Evolutionary conservation across 1,140 invertebrate genomes (phyloP), one percentile per base, ranked within the genome.

Genomic region (Eriosoma lanigerum): DNA sequence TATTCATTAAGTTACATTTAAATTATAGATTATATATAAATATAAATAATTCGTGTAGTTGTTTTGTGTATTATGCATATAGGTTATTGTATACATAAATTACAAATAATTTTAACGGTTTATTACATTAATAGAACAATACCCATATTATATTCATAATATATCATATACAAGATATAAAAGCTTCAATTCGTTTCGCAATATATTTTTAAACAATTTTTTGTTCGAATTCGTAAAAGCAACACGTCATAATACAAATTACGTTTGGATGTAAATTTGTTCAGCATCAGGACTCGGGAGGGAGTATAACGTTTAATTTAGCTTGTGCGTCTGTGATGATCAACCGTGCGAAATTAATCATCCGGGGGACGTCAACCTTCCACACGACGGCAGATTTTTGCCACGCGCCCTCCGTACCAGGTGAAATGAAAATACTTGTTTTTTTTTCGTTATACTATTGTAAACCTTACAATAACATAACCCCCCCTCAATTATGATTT

Each of bases 301-400:
- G 52, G 72, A 52, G 32, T 32, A n/a, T 58, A 44, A 58, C 54
- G 54, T 76, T 76, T 76, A 76, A 76, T 76, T 76, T 76, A 76
- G 73, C 73, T 76, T 76, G 54, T 38, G 54, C 73, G 29, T 32
- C 52, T 32, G 54, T 15, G 73, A 76, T 76, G 73, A 76, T 76
- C 73, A 76, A 76, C 73, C 73, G 73, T 76, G 73, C 73, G 73
- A 76, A 76, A 76, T 76, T 76, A 76, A 76, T 76, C 73, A 76
- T 76, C n/a, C 73, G n/a, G 32, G 72, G 73, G 32, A 76, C 54
- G 73, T 76, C 73, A 54, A 76, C 73, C 54, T 32, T 38, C 66
- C 44, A 38, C 4, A 13, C 38, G 66, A 58, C 50, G 52, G 38
- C 73, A 44, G 73, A 76, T 76, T 76, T 76, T 76, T 56, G 73